Evolutionary conservation across 2,113 vertebrate species (phyloP).

Genomic region (Meles meles): DNA sequence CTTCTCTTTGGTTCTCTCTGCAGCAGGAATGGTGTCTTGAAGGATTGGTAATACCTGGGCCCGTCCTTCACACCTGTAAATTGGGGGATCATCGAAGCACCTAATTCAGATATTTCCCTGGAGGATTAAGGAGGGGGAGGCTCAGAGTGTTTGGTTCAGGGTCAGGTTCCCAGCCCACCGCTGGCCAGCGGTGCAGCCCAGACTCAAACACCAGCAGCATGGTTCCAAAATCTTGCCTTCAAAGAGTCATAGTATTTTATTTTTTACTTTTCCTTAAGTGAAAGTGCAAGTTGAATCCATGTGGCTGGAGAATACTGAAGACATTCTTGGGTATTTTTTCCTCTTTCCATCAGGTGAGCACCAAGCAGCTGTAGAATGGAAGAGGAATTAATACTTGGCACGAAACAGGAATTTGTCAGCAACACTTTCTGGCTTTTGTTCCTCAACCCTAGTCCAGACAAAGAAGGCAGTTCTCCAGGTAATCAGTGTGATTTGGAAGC

Average conservation of each 20-base stretch:
- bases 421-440: not conserved
- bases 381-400: not conserved
- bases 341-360: no score
- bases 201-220: not conserved
- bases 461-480: not conserved
- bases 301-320: not conserved
- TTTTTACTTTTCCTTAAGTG: not conserved
- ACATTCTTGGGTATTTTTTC: not conserved
- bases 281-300: not conserved
- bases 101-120: not conserved
- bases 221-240: not conserved
- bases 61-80: accelerated
- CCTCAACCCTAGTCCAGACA: not conserved
- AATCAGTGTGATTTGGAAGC: not conserved
- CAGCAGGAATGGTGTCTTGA: not conserved
- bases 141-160: not conserved
- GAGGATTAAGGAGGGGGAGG: not conserved
- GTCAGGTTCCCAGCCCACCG: not conserved
- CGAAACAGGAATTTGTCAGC: not conserved
- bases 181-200: not conserved
- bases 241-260: not conserved
- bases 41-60: no score
- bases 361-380: not conserved
- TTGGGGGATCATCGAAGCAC: accelerated
- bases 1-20: not conserved